These are phyloP conservation scores for Peromyscus maniculatus DNA, from an alignment of 2,113 vertebrate species.

Conservation along the genomic window DNA sequence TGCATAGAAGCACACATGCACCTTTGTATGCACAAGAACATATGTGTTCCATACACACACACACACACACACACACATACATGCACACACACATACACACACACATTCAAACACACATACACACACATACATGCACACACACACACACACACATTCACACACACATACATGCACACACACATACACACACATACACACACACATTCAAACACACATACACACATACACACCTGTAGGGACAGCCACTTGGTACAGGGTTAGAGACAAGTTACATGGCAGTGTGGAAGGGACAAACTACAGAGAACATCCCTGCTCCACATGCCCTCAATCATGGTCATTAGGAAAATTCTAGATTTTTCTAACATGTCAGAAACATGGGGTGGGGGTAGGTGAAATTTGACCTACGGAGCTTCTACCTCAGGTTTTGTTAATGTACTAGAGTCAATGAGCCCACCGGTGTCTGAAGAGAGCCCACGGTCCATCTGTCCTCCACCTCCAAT, in stretches of 20 bases:
- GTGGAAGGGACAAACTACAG: fast-evolving
- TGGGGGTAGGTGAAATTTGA: background rate
- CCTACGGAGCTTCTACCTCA: background rate
- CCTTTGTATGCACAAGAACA: background rate
- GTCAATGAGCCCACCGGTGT: background rate
- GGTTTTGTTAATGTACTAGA: background rate
- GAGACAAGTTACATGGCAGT: fast-evolving
- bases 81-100: background rate
- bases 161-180: background rate
- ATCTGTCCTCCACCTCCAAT: background rate
- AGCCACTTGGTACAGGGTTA: fast-evolving
- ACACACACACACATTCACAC: no score
- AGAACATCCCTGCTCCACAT: background rate
- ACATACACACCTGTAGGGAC: background rate
- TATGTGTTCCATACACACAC: background rate
- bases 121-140: background rate
- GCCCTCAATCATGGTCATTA: fast-evolving
- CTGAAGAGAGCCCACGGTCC: background rate
- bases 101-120: background rate
- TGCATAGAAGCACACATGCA: background rate
- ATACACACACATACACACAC: background rate
- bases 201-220: background rate
- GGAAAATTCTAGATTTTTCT: background rate
- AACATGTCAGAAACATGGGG: background rate
- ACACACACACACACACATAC: no score